Conservation (phyloP, 2,797 vertebrate species). For the Hippoglossus hippoglossus region DNA sequence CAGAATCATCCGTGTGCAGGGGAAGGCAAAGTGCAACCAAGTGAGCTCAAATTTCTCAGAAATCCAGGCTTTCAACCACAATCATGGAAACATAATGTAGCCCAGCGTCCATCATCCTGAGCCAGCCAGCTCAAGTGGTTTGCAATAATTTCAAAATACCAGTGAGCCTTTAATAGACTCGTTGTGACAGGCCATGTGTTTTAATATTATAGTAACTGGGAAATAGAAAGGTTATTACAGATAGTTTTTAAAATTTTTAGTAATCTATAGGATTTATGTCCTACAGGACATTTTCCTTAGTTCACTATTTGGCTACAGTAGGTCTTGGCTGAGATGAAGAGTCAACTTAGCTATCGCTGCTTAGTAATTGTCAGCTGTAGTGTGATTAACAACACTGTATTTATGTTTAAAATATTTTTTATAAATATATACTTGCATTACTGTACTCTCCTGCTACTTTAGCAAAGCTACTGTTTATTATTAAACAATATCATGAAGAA, state of each 20-base stretch:
- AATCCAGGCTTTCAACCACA: constrained; percentile 55
- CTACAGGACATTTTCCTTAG: not conserved
- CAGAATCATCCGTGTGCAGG: constrained; percentile 29
- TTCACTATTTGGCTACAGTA: not conserved
- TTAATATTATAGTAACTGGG: not conserved
- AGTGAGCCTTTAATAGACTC: constrained; percentile 41
- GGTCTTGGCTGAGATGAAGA: not conserved
- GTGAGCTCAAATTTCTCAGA: constrained; percentile 49
- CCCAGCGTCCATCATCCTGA: constrained; percentile 19
- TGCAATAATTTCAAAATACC: constrained; percentile 46
- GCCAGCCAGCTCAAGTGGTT: constrained; percentile 44
- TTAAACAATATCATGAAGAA: too few species aligned
- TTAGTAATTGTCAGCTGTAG: too few species aligned
- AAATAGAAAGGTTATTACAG: not conserved
- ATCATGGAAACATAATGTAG: constrained; percentile 54
- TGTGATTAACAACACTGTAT: too few species aligned
- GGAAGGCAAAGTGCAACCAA: constrained; percentile 48
- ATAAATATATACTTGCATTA: too few species aligned
- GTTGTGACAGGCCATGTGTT: constrained; percentile 7
- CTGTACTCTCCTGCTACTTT: too few species aligned
- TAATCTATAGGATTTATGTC: too few species aligned
- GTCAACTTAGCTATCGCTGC: not conserved
- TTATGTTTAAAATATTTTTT: too few species aligned
- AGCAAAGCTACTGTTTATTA: too few species aligned
- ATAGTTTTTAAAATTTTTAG: too few species aligned